Percentiles rank a stretch among this genome's conserved stretches.
Evolutionary conservation across 2,113 vertebrate species (phyloP).

Genomic region (Odocoileus virginianus): DNA sequence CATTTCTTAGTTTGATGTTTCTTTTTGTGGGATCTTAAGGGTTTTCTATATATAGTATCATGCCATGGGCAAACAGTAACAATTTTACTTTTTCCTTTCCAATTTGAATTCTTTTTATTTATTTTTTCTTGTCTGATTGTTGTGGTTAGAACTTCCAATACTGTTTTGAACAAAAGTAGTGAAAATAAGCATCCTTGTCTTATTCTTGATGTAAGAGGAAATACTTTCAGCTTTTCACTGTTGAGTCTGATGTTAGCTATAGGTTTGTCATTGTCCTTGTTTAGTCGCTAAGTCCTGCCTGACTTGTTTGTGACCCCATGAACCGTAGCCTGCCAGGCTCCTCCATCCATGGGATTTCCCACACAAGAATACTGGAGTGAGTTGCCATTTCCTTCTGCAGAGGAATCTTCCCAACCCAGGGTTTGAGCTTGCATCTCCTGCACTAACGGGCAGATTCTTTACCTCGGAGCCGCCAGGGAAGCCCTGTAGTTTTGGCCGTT

Average conservation of each 20-base stretch:
- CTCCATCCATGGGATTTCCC: background rate
- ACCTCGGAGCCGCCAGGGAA: background rate
- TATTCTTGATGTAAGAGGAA: background rate
- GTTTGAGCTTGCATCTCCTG: background rate
- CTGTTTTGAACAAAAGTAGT: background rate
- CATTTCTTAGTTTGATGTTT: background rate
- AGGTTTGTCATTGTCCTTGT: background rate
- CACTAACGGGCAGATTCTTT: background rate
- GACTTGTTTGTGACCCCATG: fast-evolving
- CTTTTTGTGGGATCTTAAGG: background rate
- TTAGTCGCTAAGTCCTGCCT: background rate
- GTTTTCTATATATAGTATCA: background rate
- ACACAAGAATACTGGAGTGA: background rate
- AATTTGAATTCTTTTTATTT: background rate
- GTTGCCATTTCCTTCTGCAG: background rate
- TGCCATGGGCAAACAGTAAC: background rate
- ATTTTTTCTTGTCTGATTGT: background rate
- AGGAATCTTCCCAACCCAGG: background rate
- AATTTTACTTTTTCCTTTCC: background rate
- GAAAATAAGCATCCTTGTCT: background rate
- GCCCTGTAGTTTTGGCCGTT: background rate
- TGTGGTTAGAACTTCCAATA: background rate
- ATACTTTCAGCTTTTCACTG: background rate
- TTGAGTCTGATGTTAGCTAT: background rate
- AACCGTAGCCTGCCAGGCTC: background rate